Conservation (phyloP, 1,140 invertebrate species). For the Scaptomyza pallida region DNA sequence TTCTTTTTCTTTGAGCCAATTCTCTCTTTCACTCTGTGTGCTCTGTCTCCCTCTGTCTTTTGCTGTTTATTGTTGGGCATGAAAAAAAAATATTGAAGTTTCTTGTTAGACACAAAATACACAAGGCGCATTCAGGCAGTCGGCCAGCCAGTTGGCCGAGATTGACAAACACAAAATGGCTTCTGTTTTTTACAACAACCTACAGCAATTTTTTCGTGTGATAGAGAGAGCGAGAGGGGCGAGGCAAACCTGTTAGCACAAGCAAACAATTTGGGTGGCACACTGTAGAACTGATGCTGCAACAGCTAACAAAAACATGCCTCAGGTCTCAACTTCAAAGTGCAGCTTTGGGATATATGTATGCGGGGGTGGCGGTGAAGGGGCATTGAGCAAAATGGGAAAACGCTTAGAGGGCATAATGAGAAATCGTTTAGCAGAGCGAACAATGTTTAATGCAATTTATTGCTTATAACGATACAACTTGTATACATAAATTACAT, state of each 20-base stretch:
- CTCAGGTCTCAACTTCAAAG: slow-evolving; percentile 32
- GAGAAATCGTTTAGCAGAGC: slow-evolving; percentile 31
- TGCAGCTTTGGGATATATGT: slow-evolving; percentile 24
- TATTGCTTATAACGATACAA: slow-evolving; percentile 37
- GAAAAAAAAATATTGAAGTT: slow-evolving; percentile 75
- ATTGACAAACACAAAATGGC: slow-evolving; percentile 74
- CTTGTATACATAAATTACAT: slow-evolving; percentile 62
- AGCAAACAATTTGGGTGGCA: slow-evolving; percentile 41
- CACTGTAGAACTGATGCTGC: slow-evolving; percentile 12
- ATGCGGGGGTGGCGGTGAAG: too few species aligned
- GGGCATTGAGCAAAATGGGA: background rate
- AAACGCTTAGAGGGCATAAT: slow-evolving; percentile 29
- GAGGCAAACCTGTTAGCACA: slow-evolving; percentile 15
- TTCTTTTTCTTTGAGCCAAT: slow-evolving; percentile 55
- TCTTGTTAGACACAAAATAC: slow-evolving; percentile 63
- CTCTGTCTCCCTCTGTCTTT: slow-evolving; percentile 2
- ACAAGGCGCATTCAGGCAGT: slow-evolving; percentile 12
- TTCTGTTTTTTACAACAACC: slow-evolving; percentile 53
- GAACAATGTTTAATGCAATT: slow-evolving; percentile 62
- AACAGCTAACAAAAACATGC: slow-evolving; percentile 24
- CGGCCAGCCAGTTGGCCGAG: slow-evolving; percentile 28
- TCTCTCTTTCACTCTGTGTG: slow-evolving; percentile 17
- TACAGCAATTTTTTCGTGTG: slow-evolving; percentile 8
- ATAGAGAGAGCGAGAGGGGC: background rate
- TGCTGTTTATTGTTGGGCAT: slow-evolving; percentile 64